A percentile compares a stretch with the other conserved stretches of the same genome.
phyloP scores from a whole-genome alignment of 2,888 invertebrate species.

The Charanyca ferruginea region DNA sequence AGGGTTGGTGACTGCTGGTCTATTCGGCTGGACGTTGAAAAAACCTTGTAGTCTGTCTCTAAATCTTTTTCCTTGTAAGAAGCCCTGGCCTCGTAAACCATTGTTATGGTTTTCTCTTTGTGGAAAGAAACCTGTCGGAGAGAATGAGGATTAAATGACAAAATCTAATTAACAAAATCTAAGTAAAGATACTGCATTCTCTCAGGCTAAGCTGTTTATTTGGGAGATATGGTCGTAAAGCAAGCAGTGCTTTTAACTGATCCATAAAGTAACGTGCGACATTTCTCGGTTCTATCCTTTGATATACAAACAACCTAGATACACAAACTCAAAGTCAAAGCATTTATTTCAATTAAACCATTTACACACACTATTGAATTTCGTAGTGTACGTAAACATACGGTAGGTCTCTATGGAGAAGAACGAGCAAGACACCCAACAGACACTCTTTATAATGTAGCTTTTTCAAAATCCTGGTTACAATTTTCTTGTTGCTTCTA shows the following conservation, averaged over 20 bases:
- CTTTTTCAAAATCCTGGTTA: no score
- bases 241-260: not conserved
- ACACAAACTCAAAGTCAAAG: no score
- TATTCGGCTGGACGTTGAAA: slow-evolving; percentile 55
- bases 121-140: slow-evolving; percentile 75
- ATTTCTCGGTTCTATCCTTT: not conserved
- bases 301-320: no score
- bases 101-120: slow-evolving; percentile 70
- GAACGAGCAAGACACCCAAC: no score
- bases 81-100: slow-evolving; percentile 56
- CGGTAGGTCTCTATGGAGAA: no score
- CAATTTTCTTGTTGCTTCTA: no score
- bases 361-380: no score
- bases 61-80: slow-evolving; percentile 66
- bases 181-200: not conserved
- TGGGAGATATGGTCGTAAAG: not conserved
- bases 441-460: no score
- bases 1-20: slow-evolving; percentile 38
- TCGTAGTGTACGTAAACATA: no score
- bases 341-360: no score
- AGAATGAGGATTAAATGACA: slow-evolving; percentile 1
- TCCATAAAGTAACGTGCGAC: not conserved
- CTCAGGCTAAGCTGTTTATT: not conserved
- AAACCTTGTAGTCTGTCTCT: slow-evolving; percentile 66
- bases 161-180: not conserved